Evolutionary conservation across 2,888 invertebrate species (phyloP), one percentile per base, ranked within the genome.

Genomic region (Caenorhabditis drosophilae): DNA sequence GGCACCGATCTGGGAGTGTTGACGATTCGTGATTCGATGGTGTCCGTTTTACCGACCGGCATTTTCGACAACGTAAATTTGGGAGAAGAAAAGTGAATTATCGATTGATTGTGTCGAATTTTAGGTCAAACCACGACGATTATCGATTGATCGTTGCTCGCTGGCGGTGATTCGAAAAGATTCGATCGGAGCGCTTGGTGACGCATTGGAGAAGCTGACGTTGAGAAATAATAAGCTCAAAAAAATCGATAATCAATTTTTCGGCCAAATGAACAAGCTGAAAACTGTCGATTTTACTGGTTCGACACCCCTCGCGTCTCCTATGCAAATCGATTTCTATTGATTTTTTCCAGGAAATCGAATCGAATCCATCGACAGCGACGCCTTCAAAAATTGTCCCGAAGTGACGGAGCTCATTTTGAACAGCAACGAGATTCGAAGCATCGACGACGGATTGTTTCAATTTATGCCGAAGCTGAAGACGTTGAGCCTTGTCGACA

Each of bases 341-440:
- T n/a, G 7, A 11, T 6, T 40, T 7, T 40, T 9, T 40, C 6
- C 20, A n/a, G 31, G 31, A 31, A 86, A 86, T 79, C 73, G 79
- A 44, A 78, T 86, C 59, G 73, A 76, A 11, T 69, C 73, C 3
- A 82, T 86, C 48, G 41, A 40, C 15, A 82, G 84, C 0, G 22
- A 70, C 20, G 75, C 80, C 18, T 69, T 86, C 35, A 82, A 81
- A 56, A 78, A 80, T 12, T 58, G 84, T 7, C 48, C 68, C 22
- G 63, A 73, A 4, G 69, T 86, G 38, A 78, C 80, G 51, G 84
- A 85, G 52, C 52, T 78, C 22, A 57, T 47, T 41, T 44, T 78
- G 48, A 73, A 64, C 18, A 41, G 59, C 26, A 80, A 80, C 42
- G 53, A 63, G 7, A 67, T 78, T 11, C 20, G 35, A 1, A 38